Evolutionary conservation across 2,113 vertebrate genomes (phyloP).

Genomic region (Stictonetta naevosa): DNA sequence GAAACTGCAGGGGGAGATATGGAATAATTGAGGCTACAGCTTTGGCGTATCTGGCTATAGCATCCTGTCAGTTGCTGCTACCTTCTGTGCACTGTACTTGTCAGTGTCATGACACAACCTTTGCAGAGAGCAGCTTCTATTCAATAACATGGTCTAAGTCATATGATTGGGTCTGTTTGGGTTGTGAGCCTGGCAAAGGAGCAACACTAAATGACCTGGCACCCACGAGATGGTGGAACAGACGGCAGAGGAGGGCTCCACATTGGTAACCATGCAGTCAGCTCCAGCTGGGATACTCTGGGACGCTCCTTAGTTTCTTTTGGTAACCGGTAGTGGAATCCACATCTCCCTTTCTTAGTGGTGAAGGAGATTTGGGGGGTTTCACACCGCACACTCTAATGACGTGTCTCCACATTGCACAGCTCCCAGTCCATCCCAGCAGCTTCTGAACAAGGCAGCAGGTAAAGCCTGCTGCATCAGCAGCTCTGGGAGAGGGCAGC

Average conservation of each 20-base stretch:
- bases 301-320: background rate
- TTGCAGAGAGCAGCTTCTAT: background rate
- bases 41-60: background rate
- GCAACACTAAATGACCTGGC: slow-evolving; percentile 2
- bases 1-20: background rate
- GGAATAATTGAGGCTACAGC: background rate
- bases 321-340: background rate
- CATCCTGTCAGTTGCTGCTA: background rate
- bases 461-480: background rate
- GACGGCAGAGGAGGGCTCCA: background rate
- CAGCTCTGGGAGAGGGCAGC: background rate
- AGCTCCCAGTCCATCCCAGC: rapidly evolving
- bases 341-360: background rate
- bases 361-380: background rate
- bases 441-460: background rate
- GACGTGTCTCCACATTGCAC: background rate
- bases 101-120: background rate
- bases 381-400: background rate
- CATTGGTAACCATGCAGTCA: background rate
- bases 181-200: background rate
- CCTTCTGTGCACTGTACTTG: background rate
- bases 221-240: rapidly evolving
- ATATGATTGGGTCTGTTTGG: background rate
- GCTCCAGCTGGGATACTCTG: background rate
- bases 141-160: background rate